Evolutionary conservation across 2,113 vertebrate genomes (phyloP).

Genomic region (Xenopus laevis): DNA sequence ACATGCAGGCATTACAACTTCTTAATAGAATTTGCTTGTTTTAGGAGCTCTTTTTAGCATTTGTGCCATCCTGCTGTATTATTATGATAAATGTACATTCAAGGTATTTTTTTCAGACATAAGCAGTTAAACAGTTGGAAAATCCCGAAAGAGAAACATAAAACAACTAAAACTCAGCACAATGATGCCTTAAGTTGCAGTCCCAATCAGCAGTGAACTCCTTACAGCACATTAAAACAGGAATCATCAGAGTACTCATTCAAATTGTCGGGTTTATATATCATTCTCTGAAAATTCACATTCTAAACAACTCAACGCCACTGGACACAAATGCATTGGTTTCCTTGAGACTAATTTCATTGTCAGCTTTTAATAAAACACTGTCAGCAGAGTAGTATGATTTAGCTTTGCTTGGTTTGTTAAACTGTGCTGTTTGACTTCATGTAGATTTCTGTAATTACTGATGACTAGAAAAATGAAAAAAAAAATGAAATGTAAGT

Average conservation of each 20-base stretch:
- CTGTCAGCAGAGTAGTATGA: constrained; percentile 38
- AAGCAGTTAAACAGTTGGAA: constrained; percentile 40
- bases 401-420: constrained; percentile 32
- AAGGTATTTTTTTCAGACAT: constrained; percentile 6
- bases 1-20: neutral
- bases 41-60: neutral
- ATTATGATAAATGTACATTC: constrained; percentile 1
- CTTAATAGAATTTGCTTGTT: constrained; percentile 43
- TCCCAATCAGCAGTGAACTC: constrained; percentile 34
- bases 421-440: constrained; percentile 25
- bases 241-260: constrained; percentile 30
- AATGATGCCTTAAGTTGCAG: constrained; percentile 34
- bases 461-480: neutral
- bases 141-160: constrained; percentile 16
- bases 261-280: constrained; percentile 30
- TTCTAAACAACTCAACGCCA: constrained; percentile 46
- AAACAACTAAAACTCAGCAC: constrained; percentile 39
- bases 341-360: constrained; percentile 50
- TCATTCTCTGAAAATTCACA: constrained; percentile 44
- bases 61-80: neutral
- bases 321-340: constrained; percentile 37
- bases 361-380: constrained; percentile 52
- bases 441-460: neutral
- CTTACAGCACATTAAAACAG: constrained; percentile 37
- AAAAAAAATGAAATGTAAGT: no score